Conservation (phyloP, 2,113 vertebrate genomes). For the Thunnus maccoyii region DNA sequence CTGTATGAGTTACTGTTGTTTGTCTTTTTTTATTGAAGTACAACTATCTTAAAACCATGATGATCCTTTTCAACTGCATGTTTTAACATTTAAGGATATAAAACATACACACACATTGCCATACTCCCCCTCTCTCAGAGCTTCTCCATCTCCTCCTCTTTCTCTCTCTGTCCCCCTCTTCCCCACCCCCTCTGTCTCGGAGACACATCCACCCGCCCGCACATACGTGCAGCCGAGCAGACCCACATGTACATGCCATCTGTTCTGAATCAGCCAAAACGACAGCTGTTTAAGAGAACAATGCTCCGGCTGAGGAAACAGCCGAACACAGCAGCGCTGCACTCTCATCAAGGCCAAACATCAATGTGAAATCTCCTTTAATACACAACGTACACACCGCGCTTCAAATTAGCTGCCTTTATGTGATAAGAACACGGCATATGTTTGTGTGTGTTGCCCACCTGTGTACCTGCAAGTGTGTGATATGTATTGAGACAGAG, state of each 20-base stretch:
- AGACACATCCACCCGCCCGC: conserved; percentile 62
- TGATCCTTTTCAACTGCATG: conserved; percentile 27
- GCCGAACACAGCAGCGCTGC: conserved; percentile 62
- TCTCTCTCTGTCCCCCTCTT: not conserved
- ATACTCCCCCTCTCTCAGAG: not conserved
- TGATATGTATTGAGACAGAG: conserved; percentile 49
- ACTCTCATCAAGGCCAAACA: conserved; percentile 81
- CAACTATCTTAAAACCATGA: conserved; percentile 1
- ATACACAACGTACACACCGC: conserved; percentile 37
- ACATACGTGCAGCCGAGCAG: conserved; percentile 70
- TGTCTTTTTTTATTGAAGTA: conserved; percentile 6
- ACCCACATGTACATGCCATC: conserved; percentile 82
- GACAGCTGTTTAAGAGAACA: conserved; percentile 88
- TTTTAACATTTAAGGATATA: conserved; percentile 46
- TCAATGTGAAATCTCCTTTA: conserved; percentile 70
- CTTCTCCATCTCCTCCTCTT: not conserved
- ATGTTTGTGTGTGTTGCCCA: conserved; percentile 8
- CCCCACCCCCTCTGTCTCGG: conserved; percentile 38
- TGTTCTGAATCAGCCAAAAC: conserved; percentile 87
- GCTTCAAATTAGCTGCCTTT: conserved; percentile 64
- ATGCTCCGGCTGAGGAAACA: conserved; percentile 79
- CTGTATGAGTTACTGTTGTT: not conserved
- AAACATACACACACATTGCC: conserved; percentile 3
- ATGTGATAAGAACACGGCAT: conserved; percentile 41
- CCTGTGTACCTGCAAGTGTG: conserved; percentile 51